These are phyloP conservation scores for Acrobasis suavella DNA, from an alignment of 2,888 invertebrate genomes.

Conservation along the genomic window DNA sequence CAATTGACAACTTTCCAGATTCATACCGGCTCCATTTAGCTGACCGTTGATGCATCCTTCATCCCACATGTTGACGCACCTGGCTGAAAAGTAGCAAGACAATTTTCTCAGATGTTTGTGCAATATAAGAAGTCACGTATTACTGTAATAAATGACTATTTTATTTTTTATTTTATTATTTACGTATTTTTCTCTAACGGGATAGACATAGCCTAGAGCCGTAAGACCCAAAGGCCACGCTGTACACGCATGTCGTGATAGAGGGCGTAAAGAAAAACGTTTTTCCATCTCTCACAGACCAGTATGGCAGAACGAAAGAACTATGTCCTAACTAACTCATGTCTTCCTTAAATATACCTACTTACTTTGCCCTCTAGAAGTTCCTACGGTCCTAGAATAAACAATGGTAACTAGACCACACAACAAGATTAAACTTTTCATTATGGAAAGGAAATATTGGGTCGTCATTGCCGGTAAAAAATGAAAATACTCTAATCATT, in stretches of 20 bases:
- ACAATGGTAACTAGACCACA: constrained; percentile 45
- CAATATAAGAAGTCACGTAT: no score
- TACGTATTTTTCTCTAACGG: no score
- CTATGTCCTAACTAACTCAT: background rate
- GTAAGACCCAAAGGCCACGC: no score
- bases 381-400: constrained; percentile 48
- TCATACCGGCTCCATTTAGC: constrained; percentile 44
- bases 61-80: constrained; percentile 64
- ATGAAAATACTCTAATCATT: background rate
- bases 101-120: no score
- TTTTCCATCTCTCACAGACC: no score
- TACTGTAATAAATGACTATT: no score
- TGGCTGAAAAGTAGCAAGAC: background rate
- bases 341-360: constrained; percentile 34
- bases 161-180: no score
- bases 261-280: no score
- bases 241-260: no score
- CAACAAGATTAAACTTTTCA: constrained; percentile 53
- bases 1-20: background rate
- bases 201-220: no score
- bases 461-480: background rate
- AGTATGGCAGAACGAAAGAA: background rate
- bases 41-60: constrained; percentile 71
- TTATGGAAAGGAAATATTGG: constrained; percentile 33
- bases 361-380: constrained; percentile 44